phyloP scores from a whole-genome alignment of 2,113 vertebrate species.

The Syngnathus typhle region DNA sequence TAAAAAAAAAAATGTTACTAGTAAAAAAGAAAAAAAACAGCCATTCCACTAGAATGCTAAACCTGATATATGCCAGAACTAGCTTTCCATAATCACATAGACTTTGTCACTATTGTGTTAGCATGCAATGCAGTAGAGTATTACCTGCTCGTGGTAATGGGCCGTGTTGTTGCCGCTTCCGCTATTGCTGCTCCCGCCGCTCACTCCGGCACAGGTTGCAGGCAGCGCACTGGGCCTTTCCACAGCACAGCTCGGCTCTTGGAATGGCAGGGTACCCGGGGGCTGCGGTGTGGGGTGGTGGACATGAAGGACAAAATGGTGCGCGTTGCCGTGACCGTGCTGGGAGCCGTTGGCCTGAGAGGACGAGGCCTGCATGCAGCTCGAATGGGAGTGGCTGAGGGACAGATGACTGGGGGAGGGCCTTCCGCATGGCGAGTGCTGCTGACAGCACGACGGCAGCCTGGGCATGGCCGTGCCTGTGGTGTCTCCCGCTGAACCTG shows the following conservation, averaged over 20 bases:
- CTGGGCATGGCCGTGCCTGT: conserved; percentile 87
- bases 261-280: conserved; percentile 78
- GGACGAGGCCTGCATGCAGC: conserved; percentile 83
- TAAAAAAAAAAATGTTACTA: too few relatives aligned
- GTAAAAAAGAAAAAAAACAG: not conserved
- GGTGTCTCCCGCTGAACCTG: conserved; percentile 72
- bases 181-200: conserved; percentile 56
- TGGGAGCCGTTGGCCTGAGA: conserved; percentile 75
- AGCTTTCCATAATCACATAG: not conserved
- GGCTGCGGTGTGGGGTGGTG: conserved; percentile 77
- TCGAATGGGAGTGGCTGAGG: conserved; percentile 82
- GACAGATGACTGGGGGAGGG: conserved; percentile 82
- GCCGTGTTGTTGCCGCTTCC: conserved; percentile 71
- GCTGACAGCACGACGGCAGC: conserved; percentile 93
- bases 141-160: conserved; percentile 69
- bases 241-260: conserved; percentile 82
- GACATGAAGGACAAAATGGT: conserved; percentile 85
- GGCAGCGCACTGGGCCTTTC: conserved; percentile 84
- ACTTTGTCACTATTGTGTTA: not conserved
- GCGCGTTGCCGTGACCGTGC: conserved; percentile 77
- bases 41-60: not conserved
- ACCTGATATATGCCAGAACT: not conserved
- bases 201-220: conserved; percentile 78
- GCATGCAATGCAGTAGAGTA: not conserved
- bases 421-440: conserved; percentile 91